Evolutionary conservation across 2,113 vertebrate genomes (phyloP).

Genomic region (Theropithecus gelada): DNA sequence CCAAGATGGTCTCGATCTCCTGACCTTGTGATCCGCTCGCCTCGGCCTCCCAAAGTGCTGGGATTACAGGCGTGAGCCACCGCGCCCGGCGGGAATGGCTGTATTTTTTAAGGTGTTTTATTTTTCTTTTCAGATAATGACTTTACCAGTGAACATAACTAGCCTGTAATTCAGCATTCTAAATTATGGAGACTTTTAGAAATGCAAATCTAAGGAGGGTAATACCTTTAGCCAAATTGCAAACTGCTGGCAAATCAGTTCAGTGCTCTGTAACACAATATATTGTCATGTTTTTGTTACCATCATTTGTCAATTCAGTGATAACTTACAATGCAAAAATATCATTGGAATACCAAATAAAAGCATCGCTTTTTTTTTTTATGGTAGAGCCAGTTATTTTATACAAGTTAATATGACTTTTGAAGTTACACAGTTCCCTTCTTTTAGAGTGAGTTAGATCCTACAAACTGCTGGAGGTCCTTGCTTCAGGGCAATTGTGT

Average conservation of each 20-base stretch:
- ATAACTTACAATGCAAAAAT: slow-evolving; percentile 46
- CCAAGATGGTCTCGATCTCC: too few relatives aligned
- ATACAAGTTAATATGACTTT: slow-evolving; percentile 45
- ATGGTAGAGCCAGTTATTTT: slow-evolving; percentile 58
- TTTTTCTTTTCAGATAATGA: background rate
- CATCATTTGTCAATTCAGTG: background rate
- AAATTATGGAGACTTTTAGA: background rate
- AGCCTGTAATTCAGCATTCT: background rate
- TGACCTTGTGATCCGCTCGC: too few relatives aligned
- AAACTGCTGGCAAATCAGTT: background rate
- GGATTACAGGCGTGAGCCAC: too few relatives aligned
- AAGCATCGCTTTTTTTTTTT: slow-evolving; percentile 38
- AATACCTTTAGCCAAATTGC: background rate
- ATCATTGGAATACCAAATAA: slow-evolving; percentile 52
- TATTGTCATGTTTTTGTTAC: background rate
- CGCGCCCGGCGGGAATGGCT: background rate
- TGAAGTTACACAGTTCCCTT: slow-evolving; percentile 73
- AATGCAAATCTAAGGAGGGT: background rate
- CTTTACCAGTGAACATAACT: background rate
- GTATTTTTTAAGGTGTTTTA: background rate
- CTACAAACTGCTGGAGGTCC: slow-evolving; percentile 52
- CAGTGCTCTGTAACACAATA: background rate
- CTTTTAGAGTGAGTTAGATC: slow-evolving; percentile 53
- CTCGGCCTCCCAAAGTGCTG: too few relatives aligned
- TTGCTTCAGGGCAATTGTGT: slow-evolving; percentile 47